Conservation (phyloP, 2,888 invertebrate species). For the Euproctis similis region DNA sequence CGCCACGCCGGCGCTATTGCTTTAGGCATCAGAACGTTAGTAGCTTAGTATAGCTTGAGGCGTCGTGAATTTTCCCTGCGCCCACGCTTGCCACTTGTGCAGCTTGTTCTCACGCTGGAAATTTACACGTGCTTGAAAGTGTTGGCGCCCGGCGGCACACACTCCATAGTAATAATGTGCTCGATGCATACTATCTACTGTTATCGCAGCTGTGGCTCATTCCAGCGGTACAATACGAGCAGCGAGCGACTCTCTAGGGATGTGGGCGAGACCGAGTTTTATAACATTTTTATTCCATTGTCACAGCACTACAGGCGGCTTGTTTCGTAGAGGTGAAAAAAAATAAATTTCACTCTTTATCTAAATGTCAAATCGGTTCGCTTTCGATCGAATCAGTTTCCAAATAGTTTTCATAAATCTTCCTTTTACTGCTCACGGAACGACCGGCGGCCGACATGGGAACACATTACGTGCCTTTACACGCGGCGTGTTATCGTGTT, state of each 20-base stretch:
- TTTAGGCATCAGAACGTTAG: not conserved
- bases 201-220: conserved; percentile 45
- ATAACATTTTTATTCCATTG: conserved; percentile 75
- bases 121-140: conserved; percentile 71
- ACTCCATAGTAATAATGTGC: conserved; percentile 58
- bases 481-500: conserved; percentile 70
- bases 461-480: conserved; percentile 62
- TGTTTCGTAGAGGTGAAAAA: conserved; percentile 61
- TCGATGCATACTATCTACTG: conserved; percentile 64
- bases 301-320: conserved; percentile 60
- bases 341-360: conserved; percentile 75
- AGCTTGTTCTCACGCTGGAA: conserved; percentile 64
- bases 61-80: conserved; percentile 51
- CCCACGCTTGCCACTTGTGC: conserved; percentile 64
- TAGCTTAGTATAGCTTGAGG: conserved; percentile 24
- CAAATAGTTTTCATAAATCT: conserved; percentile 77
- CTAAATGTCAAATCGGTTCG: conserved; percentile 76
- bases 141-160: conserved; percentile 22
- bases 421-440: conserved; percentile 66
- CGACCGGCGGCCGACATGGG: conserved; percentile 57
- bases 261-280: conserved; percentile 69
- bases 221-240: conserved; percentile 38
- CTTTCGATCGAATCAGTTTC: conserved; percentile 74
- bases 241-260: conserved; percentile 58
- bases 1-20: conserved; percentile 1